Conservation (phyloP, 2,797 vertebrate genomes). For the Bradypodion pumilum region DNA sequence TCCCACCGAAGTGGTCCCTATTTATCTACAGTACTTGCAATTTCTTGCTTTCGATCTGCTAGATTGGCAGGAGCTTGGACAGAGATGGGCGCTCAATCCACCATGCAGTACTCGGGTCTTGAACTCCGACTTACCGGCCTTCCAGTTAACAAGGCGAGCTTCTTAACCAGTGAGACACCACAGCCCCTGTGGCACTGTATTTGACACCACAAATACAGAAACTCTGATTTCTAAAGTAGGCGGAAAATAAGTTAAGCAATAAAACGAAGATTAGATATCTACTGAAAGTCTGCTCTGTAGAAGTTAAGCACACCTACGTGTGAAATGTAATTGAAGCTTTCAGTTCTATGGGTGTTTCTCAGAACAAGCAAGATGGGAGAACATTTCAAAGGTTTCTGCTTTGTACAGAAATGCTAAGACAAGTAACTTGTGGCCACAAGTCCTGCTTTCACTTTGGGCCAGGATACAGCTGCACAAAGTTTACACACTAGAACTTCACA, state of each 20-base stretch:
- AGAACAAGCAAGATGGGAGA: constrained; percentile 11
- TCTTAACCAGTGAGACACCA: no score
- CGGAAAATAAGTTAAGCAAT: background rate
- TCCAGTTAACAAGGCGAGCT: no score
- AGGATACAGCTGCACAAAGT: background rate
- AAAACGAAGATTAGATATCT: background rate
- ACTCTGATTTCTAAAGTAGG: background rate
- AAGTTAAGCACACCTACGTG: background rate
- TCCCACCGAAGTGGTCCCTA: no score
- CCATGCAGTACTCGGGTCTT: no score
- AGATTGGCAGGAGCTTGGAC: no score
- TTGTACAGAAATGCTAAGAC: background rate
- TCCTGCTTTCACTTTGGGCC: background rate
- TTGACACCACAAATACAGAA: constrained; percentile 2
- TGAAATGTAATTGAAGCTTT: constrained; percentile 12
- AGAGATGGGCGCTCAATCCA: no score
- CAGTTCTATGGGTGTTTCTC: constrained; percentile 20
- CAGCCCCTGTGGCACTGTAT: no score
- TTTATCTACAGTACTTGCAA: no score
- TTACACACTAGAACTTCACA: background rate
- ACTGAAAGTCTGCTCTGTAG: background rate
- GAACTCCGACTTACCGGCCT: no score
- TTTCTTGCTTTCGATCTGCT: no score
- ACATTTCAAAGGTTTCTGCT: background rate
- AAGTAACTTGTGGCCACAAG: background rate